Conservation (phyloP, 2,113 vertebrate genomes). For the Myiozetetes cayanensis region DNA sequence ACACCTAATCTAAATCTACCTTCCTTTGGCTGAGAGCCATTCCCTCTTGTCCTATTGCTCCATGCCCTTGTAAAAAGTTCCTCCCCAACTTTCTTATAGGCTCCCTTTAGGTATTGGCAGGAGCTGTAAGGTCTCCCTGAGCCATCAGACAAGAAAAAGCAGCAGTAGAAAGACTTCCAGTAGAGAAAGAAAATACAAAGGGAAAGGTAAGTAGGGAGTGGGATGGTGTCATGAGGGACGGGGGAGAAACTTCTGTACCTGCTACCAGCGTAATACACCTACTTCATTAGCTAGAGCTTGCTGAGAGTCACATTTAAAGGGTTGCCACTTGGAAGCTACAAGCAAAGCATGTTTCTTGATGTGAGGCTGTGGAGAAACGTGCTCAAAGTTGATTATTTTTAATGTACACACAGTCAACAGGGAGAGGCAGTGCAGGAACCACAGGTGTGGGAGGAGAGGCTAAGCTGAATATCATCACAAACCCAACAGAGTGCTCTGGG, state of each 20-base stretch:
- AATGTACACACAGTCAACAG: not conserved
- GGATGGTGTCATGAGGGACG: not conserved
- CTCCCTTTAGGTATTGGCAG: not conserved
- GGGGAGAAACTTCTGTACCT: not conserved
- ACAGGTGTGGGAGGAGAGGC: rapidly evolving
- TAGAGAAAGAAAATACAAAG: rapidly evolving
- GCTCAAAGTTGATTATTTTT: not conserved
- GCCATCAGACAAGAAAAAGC: too few species aligned
- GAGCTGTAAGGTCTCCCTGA: not conserved
- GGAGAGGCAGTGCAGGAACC: not conserved
- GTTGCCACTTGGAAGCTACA: not conserved
- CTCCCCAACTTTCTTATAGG: not conserved
- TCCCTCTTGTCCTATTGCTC: not conserved
- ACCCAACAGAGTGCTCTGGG: too few species aligned
- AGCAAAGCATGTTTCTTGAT: not conserved
- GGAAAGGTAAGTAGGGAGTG: not conserved
- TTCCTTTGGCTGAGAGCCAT: not conserved
- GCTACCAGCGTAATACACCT: not conserved
- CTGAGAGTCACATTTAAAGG: not conserved
- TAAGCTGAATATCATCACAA: not conserved
- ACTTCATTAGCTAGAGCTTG: not conserved
- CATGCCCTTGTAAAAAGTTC: not conserved
- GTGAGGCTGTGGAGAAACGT: not conserved
- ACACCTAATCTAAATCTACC: not conserved
- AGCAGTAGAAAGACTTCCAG: not conserved